These are phyloP conservation scores for Pampusana beccarii DNA, from an alignment of 2,113 vertebrate species.

Conservation along the genomic window DNA sequence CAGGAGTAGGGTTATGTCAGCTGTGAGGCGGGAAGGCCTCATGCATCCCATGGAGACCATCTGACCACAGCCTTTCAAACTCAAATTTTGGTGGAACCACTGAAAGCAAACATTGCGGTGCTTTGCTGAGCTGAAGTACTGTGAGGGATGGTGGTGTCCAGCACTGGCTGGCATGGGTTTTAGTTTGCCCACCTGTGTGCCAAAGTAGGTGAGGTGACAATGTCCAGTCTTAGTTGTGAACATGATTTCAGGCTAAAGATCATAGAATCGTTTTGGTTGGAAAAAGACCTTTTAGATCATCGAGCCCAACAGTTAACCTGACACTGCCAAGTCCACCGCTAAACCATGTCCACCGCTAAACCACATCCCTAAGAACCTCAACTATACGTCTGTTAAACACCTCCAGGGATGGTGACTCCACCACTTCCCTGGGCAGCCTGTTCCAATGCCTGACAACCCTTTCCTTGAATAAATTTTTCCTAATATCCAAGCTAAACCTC, in stretches of 20 bases:
- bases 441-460: no score
- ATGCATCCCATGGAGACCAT: neutral
- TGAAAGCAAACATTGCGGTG: neutral
- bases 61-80: neutral
- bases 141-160: fast-evolving
- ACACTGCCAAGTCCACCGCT: no score
- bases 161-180: neutral
- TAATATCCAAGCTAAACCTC: no score
- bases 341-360: no score
- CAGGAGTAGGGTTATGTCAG: neutral
- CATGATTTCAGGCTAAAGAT: neutral
- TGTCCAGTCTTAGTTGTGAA: neutral
- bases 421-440: no score
- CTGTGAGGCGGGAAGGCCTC: fast-evolving
- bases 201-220: neutral
- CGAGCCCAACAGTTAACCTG: no score
- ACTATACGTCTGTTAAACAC: no score
- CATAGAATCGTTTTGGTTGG: no score
- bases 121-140: neutral
- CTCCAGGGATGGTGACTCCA: no score
- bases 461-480: no score
- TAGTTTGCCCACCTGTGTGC: neutral
- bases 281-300: no score
- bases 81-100: neutral
- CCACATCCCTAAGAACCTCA: no score